Conservation (phyloP, 2,113 vertebrate species). For the Ascaphus truei region DNA sequence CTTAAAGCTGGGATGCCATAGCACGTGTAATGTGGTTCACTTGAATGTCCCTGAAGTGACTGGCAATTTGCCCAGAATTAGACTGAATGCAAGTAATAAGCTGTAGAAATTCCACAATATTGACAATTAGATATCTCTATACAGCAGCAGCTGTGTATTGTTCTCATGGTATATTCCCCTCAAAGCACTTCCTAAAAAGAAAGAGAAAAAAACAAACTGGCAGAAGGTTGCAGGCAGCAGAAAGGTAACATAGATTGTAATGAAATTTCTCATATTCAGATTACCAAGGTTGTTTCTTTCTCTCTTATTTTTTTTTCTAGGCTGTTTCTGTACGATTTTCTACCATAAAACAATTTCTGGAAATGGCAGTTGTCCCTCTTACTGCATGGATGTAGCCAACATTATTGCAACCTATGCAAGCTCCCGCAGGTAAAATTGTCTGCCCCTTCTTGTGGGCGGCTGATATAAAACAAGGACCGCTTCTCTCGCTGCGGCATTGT, state of each 20-base stretch:
- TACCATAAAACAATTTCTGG: neutral
- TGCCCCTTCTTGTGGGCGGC: too few species aligned
- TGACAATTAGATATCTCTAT: slow-evolving; percentile 86
- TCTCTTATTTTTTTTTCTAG: neutral
- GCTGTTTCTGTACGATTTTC: neutral
- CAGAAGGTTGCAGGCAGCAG: slow-evolving; percentile 74
- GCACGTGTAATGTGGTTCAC: slow-evolving; percentile 79
- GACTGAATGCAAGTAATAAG: slow-evolving; percentile 86
- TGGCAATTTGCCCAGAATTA: slow-evolving; percentile 87
- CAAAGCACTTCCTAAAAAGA: slow-evolving; percentile 77
- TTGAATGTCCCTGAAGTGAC: slow-evolving; percentile 84
- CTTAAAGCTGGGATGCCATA: slow-evolving; percentile 78
- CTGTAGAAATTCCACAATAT: slow-evolving; percentile 84
- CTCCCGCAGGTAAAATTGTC: too few species aligned
- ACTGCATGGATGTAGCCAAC: too few species aligned
- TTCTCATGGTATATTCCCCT: slow-evolving; percentile 79
- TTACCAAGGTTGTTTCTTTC: slow-evolving; percentile 65
- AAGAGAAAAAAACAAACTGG: slow-evolving; percentile 53
- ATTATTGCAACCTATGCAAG: too few species aligned
- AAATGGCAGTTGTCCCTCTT: too few species aligned
- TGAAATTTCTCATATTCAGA: slow-evolving; percentile 68
- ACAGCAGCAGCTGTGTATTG: slow-evolving; percentile 83
- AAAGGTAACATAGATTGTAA: slow-evolving; percentile 77
- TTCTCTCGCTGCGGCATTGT: too few species aligned
- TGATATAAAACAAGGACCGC: too few species aligned